Percentiles rank a stretch among this genome's conserved stretches.
Evolutionary conservation across 2,797 vertebrate species (phyloP).

Genomic region (Amphiprion clarkii): DNA sequence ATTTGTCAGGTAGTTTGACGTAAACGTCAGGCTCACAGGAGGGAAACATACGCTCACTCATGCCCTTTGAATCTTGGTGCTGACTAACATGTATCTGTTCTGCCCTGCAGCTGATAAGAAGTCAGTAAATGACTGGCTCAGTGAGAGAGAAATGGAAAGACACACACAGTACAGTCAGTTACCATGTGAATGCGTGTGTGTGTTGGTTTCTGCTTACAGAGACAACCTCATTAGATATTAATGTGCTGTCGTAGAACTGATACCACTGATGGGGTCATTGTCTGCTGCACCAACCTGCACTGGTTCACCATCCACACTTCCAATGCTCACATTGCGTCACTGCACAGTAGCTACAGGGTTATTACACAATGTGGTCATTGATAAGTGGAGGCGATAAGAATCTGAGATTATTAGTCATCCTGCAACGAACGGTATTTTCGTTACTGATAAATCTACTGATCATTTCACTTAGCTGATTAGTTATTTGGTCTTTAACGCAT

Average conservation of each 20-base stretch:
- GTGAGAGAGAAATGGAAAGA: background rate
- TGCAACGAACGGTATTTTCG: background rate
- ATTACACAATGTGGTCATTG: too few species aligned
- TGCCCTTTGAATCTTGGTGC: slow-evolving; percentile 66
- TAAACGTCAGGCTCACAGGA: background rate
- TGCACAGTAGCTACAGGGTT: too few species aligned
- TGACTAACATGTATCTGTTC: slow-evolving; percentile 34
- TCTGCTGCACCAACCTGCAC: slow-evolving; percentile 11
- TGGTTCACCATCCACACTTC: background rate
- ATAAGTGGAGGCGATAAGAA: background rate
- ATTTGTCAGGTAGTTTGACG: background rate
- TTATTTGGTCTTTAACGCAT: background rate
- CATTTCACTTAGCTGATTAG: background rate
- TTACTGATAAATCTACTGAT: background rate
- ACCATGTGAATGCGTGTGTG: background rate
- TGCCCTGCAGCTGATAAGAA: slow-evolving; percentile 57
- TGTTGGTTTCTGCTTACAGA: background rate
- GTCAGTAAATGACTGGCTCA: slow-evolving; percentile 17
- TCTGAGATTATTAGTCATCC: too few species aligned
- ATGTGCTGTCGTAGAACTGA: slow-evolving; percentile 36
- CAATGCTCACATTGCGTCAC: background rate
- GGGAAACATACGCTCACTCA: background rate
- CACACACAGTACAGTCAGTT: background rate
- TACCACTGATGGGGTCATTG: background rate
- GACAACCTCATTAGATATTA: slow-evolving; percentile 60